Evolutionary conservation across 2,113 vertebrate genomes (phyloP).

Genomic region (Mellivora capensis): DNA sequence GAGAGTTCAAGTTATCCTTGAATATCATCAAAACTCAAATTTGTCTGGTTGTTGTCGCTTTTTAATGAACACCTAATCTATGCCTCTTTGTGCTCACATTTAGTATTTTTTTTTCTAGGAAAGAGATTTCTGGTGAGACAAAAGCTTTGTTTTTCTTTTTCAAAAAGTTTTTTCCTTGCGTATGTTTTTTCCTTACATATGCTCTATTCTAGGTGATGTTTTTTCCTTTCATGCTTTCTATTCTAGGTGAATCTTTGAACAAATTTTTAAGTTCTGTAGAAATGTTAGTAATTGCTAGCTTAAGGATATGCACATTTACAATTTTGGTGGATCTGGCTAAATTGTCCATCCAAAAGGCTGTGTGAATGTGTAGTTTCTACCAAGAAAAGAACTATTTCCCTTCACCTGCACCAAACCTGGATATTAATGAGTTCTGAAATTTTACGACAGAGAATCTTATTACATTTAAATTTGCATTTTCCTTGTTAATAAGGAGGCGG

Average conservation of each 20-base stretch:
- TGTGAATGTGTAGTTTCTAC: background rate
- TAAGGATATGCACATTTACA: background rate
- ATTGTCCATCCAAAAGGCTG: background rate
- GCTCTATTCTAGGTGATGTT: background rate
- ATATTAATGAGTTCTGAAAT: background rate
- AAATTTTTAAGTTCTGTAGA: background rate
- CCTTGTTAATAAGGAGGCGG: background rate
- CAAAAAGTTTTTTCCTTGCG: background rate
- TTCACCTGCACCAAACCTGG: background rate
- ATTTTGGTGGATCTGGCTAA: background rate
- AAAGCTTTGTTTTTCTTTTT: constrained; percentile 13
- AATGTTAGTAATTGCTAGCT: background rate
- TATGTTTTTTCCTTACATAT: background rate
- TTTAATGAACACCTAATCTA: background rate
- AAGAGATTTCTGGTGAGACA: background rate
- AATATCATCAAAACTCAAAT: background rate
- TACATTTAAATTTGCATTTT: background rate
- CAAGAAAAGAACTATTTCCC: background rate
- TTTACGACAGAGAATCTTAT: background rate
- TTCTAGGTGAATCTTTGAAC: background rate
- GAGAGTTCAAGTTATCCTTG: background rate
- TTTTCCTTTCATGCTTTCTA: background rate
- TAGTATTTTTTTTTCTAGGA: background rate
- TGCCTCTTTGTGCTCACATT: background rate
- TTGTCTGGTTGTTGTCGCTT: background rate